Percentiles rank a stretch among this genome's conserved stretches.
Evolutionary conservation across 1,140 invertebrate genomes (phyloP).

Genomic region (Wasmannia auropunctata): DNA sequence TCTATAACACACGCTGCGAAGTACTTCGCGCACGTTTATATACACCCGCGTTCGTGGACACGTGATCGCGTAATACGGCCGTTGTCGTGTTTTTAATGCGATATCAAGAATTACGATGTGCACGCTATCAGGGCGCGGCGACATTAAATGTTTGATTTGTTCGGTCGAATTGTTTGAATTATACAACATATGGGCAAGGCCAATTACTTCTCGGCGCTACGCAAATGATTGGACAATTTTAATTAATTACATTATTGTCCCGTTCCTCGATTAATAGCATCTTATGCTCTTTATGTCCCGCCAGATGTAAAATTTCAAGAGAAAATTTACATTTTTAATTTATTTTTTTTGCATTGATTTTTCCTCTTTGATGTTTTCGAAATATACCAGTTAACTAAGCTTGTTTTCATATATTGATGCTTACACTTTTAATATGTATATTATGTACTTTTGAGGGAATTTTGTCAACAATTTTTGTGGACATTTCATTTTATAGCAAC

Average conservation of each 20-base stretch:
- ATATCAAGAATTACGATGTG: conserved; percentile 4
- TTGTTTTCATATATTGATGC: too few relatives aligned
- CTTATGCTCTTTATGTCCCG: not conserved
- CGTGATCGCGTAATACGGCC: not conserved
- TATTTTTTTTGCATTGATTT: not conserved
- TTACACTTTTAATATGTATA: too few relatives aligned
- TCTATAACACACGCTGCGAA: not conserved
- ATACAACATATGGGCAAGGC: not conserved
- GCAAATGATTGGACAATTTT: conserved; percentile 31
- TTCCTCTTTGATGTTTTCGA: too few relatives aligned
- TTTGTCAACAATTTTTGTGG: too few relatives aligned
- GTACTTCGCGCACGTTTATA: too few relatives aligned
- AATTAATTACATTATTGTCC: conserved; percentile 39
- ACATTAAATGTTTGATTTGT: conserved; percentile 53
- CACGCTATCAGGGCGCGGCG: not conserved
- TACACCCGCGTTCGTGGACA: not conserved
- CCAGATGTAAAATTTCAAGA: not conserved
- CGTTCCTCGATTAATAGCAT: conserved; percentile 15
- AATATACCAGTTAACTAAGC: too few relatives aligned
- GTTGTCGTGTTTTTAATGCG: conserved; percentile 21
- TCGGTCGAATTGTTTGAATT: conserved; percentile 40
- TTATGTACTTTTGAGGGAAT: too few relatives aligned
- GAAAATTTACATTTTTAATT: conserved; percentile 8
- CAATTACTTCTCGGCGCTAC: not conserved
- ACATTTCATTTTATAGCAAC: too few relatives aligned